Evolutionary conservation across 2,113 vertebrate species (phyloP), one percentile per base, ranked within the genome.

Genomic region (Plecotus auritus): DNA sequence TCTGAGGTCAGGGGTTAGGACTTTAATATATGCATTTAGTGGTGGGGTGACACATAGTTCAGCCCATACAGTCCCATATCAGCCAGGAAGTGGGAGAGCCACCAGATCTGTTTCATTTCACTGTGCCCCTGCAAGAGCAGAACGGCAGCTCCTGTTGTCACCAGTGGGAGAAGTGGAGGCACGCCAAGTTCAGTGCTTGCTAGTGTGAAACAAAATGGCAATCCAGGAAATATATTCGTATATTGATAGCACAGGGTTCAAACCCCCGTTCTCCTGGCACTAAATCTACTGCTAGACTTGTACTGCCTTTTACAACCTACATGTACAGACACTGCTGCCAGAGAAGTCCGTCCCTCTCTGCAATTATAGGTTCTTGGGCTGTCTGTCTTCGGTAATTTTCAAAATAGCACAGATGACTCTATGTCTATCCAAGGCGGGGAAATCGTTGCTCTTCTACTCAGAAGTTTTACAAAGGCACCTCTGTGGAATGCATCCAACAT

Each of bases 351-450:
- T 40, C 56, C 45, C 35, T 86, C 76, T 87, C 64, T 64, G 30
- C 92, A 84, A 81, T 93, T 66, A 91, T 13, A 96, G 90, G 64
- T 90, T 90, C 83, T 69, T 51, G 74, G 90, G 54, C 18, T 69
- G 92, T 91, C 95, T 97, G 97, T 64, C 64, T 80, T 88, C 54
- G 78, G 84, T 70, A 49, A 59, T 78, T 93, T 94, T 89, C 95
- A 91, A 97, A 95, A 94, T 89, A 95, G 94, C 90, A 91, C 83
- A 83, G 94, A 59, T 23, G 70, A 90, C 78, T 92, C 69, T 70
- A 49, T 76, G 90, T 90, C 17, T 7, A 90, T 77, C 70, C 74
- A 90, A 81, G 61, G 26, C 23, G 8, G 17, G 13, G 37, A 45
- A 67, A 35, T 47, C 49, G 42, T 59, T 73, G 56, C 40, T 80